Conservation (phyloP, 2,113 vertebrate species). For the Cephalopholis sonnerati region DNA sequence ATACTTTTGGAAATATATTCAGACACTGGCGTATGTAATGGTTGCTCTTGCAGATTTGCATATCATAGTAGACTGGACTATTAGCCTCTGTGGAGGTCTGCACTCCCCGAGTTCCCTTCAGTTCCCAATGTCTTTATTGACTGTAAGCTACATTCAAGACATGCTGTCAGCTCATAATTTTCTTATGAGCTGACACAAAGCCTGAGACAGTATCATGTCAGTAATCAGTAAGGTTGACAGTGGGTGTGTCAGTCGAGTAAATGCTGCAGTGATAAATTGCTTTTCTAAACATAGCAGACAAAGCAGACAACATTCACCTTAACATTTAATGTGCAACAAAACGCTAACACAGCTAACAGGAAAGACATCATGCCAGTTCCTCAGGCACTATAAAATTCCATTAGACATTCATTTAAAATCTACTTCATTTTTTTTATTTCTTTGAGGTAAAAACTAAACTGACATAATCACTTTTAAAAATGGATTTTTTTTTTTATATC, state of each 20-base stretch:
- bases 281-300: constrained; percentile 51
- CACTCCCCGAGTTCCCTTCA: too few relatives aligned
- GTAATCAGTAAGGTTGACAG: constrained; percentile 76
- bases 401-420: constrained; percentile 10
- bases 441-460: constrained; percentile 9
- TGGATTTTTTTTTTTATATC: not conserved
- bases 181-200: constrained; percentile 38
- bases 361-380: constrained; percentile 19
- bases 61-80: too few relatives aligned
- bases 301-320: constrained; percentile 38
- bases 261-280: constrained; percentile 46
- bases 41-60: too few relatives aligned
- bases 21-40: too few relatives aligned
- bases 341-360: constrained; percentile 27
- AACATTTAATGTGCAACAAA: constrained; percentile 46
- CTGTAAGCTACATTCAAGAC: not conserved
- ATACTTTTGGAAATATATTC: too few relatives aligned
- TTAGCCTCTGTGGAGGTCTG: too few relatives aligned
- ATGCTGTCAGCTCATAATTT: constrained; percentile 27
- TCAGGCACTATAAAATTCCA: constrained; percentile 23
- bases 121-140: constrained; percentile 20
- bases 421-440: constrained; percentile 7
- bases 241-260: constrained; percentile 46
- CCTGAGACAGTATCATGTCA: constrained; percentile 51
- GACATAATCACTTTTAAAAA: not conserved